phyloP scores from a whole-genome alignment of 2,888 invertebrate species.

The Hofmannophila pseudospretella region DNA sequence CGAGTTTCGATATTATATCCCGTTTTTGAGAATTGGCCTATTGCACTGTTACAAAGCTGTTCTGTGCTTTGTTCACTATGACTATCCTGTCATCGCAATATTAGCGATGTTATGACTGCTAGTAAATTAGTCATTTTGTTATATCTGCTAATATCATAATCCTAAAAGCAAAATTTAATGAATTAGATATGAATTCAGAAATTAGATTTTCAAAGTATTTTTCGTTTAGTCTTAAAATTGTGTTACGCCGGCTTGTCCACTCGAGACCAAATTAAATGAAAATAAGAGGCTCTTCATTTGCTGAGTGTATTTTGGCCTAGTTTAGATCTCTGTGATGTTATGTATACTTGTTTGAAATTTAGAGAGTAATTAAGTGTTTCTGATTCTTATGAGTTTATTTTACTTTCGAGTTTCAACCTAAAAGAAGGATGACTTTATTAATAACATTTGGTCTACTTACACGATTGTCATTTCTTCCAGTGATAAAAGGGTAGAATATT shows the following conservation, averaged over 20 bases:
- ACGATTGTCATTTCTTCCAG: not conserved
- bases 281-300: conserved; percentile 16
- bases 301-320: conserved; percentile 14
- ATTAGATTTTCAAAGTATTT: not conserved
- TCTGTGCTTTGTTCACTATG: too few relatives aligned
- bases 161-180: not conserved
- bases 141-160: not conserved
- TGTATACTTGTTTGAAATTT: conserved; percentile 3
- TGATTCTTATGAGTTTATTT: not conserved
- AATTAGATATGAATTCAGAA: not conserved
- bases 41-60: too few relatives aligned
- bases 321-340: conserved; percentile 19
- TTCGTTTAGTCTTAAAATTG: not conserved
- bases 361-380: conserved; percentile 1
- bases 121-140: not conserved
- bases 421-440: not conserved
- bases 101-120: too few relatives aligned
- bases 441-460: not conserved
- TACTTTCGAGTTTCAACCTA: not conserved
- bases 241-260: not conserved
- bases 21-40: too few relatives aligned
- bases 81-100: too few relatives aligned
- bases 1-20: too few relatives aligned
- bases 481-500: too few relatives aligned
- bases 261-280: conserved; percentile 9